Conservation (phyloP, 1,140 invertebrate genomes). For the Nephotettix cincticeps region DNA sequence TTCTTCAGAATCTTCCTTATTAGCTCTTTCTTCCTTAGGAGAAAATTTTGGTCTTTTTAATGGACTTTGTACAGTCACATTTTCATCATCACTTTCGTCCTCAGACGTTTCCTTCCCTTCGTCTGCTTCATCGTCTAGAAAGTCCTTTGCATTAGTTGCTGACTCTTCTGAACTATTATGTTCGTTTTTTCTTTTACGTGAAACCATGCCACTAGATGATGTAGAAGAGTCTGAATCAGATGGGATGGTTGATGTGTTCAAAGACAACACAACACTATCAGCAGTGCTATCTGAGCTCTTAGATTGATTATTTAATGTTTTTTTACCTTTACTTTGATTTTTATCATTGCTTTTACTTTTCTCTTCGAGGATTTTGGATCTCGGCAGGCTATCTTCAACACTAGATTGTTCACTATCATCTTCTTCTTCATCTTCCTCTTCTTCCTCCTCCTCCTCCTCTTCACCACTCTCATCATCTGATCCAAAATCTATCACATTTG, state of each 20-base stretch:
- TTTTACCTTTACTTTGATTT: neutral
- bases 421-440: neutral
- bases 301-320: neutral
- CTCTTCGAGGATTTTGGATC: neutral
- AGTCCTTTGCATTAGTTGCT: neutral
- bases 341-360: neutral
- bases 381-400: neutral
- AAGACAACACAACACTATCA: too few relatives aligned
- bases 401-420: neutral
- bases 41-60: neutral
- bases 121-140: constrained; percentile 9
- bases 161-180: neutral
- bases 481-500: too few relatives aligned
- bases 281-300: too few relatives aligned
- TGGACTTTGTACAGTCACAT: neutral
- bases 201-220: too few relatives aligned
- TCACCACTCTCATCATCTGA: neutral
- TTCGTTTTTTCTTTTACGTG: too few relatives aligned
- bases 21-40: neutral
- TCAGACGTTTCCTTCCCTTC: neutral
- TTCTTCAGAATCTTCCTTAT: neutral
- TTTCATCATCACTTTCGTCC: neutral
- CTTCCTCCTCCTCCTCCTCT: neutral
- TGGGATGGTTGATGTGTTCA: too few relatives aligned
- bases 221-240: too few relatives aligned